These are phyloP conservation scores for Thamnophis elegans DNA, from an alignment of 2,797 vertebrate species.

Conservation along the genomic window DNA sequence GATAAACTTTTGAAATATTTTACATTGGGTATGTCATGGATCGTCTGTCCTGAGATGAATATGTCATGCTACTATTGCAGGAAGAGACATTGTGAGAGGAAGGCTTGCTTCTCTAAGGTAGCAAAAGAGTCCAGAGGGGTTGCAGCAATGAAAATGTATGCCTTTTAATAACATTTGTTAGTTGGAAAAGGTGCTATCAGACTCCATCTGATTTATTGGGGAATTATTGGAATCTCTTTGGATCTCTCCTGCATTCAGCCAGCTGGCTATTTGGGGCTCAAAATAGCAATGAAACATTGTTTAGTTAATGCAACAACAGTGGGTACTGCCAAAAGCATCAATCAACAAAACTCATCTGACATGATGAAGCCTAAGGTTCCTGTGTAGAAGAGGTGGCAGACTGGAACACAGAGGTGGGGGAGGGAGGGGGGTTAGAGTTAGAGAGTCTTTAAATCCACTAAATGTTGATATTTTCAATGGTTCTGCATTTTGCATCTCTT, in stretches of 20 bases:
- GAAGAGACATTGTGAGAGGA: not conserved
- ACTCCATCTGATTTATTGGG: not conserved
- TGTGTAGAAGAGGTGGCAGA: not conserved
- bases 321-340: not conserved
- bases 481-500: not conserved
- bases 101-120: not conserved
- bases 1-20: not conserved
- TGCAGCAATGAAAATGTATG: not conserved
- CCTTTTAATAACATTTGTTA: not conserved
- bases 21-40: not conserved
- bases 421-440: no score
- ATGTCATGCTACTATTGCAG: not conserved
- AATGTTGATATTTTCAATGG: not conserved
- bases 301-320: not conserved
- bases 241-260: not conserved
- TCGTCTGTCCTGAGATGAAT: not conserved
- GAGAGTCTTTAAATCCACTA: not conserved
- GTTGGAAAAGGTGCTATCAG: not conserved
- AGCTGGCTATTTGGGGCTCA: not conserved
- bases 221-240: not conserved
- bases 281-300: conserved; percentile 12
- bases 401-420: not conserved
- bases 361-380: not conserved
- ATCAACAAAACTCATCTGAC: not conserved
- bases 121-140: not conserved